Evolutionary conservation across 2,113 vertebrate species (phyloP), one percentile per base, ranked within the genome.

Genomic region (Phainopepla nitens): DNA sequence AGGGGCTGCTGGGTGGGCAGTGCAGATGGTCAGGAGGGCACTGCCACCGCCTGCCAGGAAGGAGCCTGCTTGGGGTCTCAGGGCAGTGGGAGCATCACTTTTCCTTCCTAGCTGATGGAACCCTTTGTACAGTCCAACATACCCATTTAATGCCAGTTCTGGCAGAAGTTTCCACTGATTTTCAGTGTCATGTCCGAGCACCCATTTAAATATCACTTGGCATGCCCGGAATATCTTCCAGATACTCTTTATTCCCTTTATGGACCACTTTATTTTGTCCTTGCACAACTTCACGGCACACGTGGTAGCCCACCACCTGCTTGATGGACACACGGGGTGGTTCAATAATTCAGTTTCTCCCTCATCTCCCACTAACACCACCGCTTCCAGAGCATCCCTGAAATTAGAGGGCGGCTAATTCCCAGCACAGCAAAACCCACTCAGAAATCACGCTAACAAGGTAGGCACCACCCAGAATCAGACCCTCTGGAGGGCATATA

Each of bases 281-380:
- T 41, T 44, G 70, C 69, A 42, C 51, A 72, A 15, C 60, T 89
- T 49, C n/a, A 77, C 1, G 0, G 0, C 44, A 35, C 54, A 58
- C 3, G 5, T 61, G 84, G 69, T 10, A 65, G 69, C 20, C 66
- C 61, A 45, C n/a, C 50, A 73, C 60, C 73, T 31, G 77, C 87
- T 44, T 1, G 31, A 33, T 24, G 36, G 53, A 13, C 19, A 2
- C 49, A 6, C 0, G 3, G 53, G 6, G 14, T 9, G 58, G 58
- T 13, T 65, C 81, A 47, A 24, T 47, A 18, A 28, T 14, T 23
- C 53, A 23, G 71, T 49, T 79, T 51, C 54, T 72, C 53, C 35
- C 60, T 87, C n/a, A 13, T 41, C 33, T 58, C 61, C 56, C 33
- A 12, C 50, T 12, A n/a, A 42, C 61, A 71, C 71, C 53, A 4